Base-by-base conservation (phyloP, 2,797 vertebrate genomes). In the Protosalanx chinensis region DNA sequence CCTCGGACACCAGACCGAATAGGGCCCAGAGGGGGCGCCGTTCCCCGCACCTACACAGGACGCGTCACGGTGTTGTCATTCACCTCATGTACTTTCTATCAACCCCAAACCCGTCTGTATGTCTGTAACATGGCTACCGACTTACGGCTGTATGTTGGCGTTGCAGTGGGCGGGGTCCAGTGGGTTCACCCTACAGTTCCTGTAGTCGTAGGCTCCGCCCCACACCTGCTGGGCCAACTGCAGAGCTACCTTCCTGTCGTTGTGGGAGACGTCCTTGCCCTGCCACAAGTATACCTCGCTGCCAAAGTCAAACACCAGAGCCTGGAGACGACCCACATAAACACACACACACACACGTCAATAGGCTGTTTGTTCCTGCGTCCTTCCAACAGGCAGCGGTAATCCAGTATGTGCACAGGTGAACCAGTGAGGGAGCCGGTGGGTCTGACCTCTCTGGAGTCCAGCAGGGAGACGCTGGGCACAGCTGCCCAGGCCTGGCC, bases 281-380 rank as follows among this genome's bases (percentile, higher is more conserved):
- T 86, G 88, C 93, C 93, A 94, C 77, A 94, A 83, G 85, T 94
- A 94, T 72, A 94, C 85, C 85, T 94, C 93, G 2, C 88, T 90
- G 82, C 93, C 93, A 2, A 94, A 94, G 79, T 94, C 93, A 76
- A 93, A 92, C 88, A 94, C 86, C 79, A 94, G 86, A 0, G 89
- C 90, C 93, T 94, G 80, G 53, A 74, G 73, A 61, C 41, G 30
- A 75, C 64, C 8, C 41, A 46, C 41, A 46, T 0, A 67, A 27
- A 61, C 15, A 51, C 8, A 61, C 3, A 33, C 12, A 30, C 41
- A 27, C 16, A 58, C 49, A 58, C 4, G 32, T 6, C 12, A 12
- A 46, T 12, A 46, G 12, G 12, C 41, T 46, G 41, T 46, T 13
- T 46, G 41, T 46, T 46, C 41, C 41, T 46, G 41, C 13, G 41